Evolutionary conservation across 1,140 invertebrate genomes (phyloP).

Genomic region (Calephelis virginiensis): DNA sequence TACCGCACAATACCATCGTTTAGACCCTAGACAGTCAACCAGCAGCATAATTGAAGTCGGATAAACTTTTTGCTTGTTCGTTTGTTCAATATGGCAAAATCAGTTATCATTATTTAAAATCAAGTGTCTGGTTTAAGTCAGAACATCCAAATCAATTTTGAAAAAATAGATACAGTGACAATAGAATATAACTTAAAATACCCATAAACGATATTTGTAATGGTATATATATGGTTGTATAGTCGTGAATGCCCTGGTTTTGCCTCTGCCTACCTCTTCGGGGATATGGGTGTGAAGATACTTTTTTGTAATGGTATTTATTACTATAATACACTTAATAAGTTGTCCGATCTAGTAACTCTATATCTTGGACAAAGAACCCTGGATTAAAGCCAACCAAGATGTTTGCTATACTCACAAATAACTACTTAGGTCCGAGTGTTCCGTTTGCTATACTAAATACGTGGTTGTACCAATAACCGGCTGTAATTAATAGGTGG

Average conservation of each 20-base stretch:
- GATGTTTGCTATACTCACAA: slow-evolving; percentile 69
- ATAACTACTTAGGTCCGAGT: slow-evolving; percentile 53
- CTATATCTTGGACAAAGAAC: slow-evolving; percentile 38
- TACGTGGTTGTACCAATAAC: slow-evolving; percentile 45
- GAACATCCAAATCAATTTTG: too few species aligned
- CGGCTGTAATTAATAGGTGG: slow-evolving; percentile 50
- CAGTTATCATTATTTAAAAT: background rate
- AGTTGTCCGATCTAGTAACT: slow-evolving; percentile 28
- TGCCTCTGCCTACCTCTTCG: too few species aligned
- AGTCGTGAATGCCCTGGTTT: too few species aligned
- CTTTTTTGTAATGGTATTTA: too few species aligned
- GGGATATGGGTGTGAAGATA: too few species aligned
- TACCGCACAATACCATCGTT: too few species aligned
- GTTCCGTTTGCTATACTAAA: slow-evolving; percentile 52
- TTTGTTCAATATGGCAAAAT: background rate
- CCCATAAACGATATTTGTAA: too few species aligned
- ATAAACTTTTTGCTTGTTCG: background rate
- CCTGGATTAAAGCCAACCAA: slow-evolving; percentile 72
- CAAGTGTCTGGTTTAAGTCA: too few species aligned
- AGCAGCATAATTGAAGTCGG: background rate
- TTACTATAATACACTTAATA: background rate
- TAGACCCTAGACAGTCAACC: too few species aligned
- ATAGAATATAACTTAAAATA: too few species aligned
- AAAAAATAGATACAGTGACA: too few species aligned
- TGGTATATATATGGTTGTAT: too few species aligned